Base-by-base conservation (phyloP, 2,888 invertebrate species). In the Volucella zonaria region DNA sequence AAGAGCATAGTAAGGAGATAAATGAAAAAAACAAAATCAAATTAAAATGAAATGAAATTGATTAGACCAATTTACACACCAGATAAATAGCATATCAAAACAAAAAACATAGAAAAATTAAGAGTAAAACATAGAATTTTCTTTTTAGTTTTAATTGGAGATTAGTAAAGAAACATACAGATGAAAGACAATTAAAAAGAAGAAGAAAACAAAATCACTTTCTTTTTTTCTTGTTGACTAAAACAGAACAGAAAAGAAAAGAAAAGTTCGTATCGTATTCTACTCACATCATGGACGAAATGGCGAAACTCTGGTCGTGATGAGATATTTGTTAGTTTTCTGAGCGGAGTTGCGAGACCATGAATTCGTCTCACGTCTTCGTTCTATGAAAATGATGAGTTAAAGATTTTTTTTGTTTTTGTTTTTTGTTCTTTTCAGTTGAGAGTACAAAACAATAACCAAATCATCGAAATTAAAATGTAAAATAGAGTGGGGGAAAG, bases 291-390 rank as follows among this genome's bases (percentile, higher is more conserved):
- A 89, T 91, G 91, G 89, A 92, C 89, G 90, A 91, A 92, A 90
- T 92, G 92, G 90, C 92, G 92, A 89, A 91, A 92, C 91, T 92
- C 92, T 89, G 92, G 92, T 90, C 92, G 91, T 90, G 92, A 91
- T 90, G 92, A 91, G 85, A 92, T 91, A 91, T 92, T 92, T 90
- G 90, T 90, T 89, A 92, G 89, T 92, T 92, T 92, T 91, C 92
- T 90, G 89, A 92, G 90, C 88, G 92, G 92, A 90, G 92, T 92
- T 78, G 92, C 92, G 90, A 92, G 91, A 91, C 91, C 92, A 89
- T 92, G 91, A 90, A 92, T 91, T 89, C 92, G 90, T 90, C 91
- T 91, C 89, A 90, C 91, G 89, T 92, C 92, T 90, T 92, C 92
- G 88, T 90, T 91, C 92, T 92, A 90, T 90, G 90, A 89, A 90